Evolutionary conservation across 2,113 vertebrate species (phyloP).

Genomic region (Plecturocebus donacophilus): DNA sequence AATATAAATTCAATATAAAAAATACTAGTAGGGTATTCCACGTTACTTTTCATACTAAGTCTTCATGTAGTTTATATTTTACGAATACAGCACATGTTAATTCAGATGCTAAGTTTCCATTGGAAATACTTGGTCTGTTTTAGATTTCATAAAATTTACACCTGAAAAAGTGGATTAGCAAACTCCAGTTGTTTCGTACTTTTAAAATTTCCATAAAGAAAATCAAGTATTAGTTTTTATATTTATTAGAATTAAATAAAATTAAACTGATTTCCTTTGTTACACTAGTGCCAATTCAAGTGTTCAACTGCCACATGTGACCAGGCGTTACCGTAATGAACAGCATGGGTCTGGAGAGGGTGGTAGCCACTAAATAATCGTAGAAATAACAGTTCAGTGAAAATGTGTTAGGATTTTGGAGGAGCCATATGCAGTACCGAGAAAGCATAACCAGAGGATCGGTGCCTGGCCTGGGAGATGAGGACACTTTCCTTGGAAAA

Average conservation of each 20-base stretch:
- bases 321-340: neutral
- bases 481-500: neutral
- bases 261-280: neutral
- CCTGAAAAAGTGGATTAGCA: neutral
- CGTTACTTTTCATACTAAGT: neutral
- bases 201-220: neutral
- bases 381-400: neutral
- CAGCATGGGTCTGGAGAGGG: neutral
- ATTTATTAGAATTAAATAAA: neutral
- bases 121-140: neutral
- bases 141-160: neutral
- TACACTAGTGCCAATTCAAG: neutral
- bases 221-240: neutral
- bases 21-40: neutral
- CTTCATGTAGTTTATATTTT: neutral
- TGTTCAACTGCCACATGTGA: neutral
- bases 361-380: neutral
- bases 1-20: neutral
- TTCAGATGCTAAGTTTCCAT: neutral
- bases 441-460: too few species aligned
- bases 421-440: rapidly evolving
- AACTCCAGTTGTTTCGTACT: neutral
- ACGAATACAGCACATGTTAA: neutral
- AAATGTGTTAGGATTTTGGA: neutral
- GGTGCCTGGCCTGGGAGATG: neutral